Evolutionary conservation across 2,888 invertebrate species (phyloP), one percentile per base, ranked within the genome.

Genomic region (Athripsodes cinereus): DNA sequence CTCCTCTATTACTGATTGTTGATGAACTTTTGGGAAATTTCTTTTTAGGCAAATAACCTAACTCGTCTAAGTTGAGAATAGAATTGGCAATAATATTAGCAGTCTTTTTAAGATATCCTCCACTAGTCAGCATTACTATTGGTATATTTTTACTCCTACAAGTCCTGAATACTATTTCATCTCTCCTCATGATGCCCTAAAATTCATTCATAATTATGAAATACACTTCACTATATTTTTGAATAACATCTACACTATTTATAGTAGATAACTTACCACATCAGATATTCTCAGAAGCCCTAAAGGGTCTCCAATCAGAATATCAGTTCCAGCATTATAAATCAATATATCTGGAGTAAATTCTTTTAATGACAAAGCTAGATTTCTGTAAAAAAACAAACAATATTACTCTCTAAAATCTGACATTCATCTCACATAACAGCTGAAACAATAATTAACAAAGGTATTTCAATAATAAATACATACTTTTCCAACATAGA

Each of bases 241-340:
- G 31, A 31, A 31, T 31, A 31, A 31, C 11, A 40, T 40, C 40
- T 40, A 57, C 55, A 61, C 54, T 31, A 49, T 22, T 8, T 35
- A 44, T 35, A 55, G 44, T 20, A 51, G 53, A 56, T 55, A 34
- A 69, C 72, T 71, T 71, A 88, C 89, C 72, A 83, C 73, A 64
- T 86, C 79, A 52, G 87, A 82, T 53, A 95, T 81, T 3, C 81
- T 75, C 67, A 94, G 74, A 51, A 80, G 74, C 0, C 94, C 94
- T 5, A 94, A 74, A 0, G 87, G 85, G 72, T 95, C 94, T 0
- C 87, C 85, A 59, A 82, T 80, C 35, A 95, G 72, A 31, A 92
- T 79, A 70, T 95, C 94, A 0, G 94, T 94, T 0, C 94, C 95
- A n/a, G 95, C 94, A 73, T 95, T 94, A 73, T 92, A 95, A n/a